Evolutionary conservation across 2,113 vertebrate genomes (phyloP).

Genomic region (Apaloderma vittatum): DNA sequence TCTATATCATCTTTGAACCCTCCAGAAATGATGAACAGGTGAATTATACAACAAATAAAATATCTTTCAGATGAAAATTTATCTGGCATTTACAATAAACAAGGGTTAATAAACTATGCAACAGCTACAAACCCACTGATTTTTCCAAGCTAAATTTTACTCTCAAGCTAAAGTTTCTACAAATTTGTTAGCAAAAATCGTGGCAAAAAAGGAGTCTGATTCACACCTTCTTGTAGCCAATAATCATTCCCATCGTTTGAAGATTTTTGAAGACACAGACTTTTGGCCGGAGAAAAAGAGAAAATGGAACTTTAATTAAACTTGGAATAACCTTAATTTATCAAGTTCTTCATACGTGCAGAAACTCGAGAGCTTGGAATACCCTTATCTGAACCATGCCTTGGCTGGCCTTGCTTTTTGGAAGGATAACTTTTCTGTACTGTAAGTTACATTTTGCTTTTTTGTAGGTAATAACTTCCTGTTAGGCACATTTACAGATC

Average conservation of each 20-base stretch:
- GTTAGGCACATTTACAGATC: neutral
- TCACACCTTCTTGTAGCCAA: neutral
- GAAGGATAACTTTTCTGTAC: neutral
- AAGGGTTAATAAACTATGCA: neutral
- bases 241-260: neutral
- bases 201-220: neutral
- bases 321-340: neutral
- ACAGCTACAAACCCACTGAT: neutral
- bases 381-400: neutral
- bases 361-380: neutral
- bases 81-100: neutral
- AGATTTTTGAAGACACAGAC: neutral
- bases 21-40: neutral
- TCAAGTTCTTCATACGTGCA: fast-evolving
- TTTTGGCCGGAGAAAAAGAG: neutral
- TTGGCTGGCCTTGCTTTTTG: neutral
- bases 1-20: neutral
- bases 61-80: neutral
- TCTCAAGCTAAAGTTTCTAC: neutral
- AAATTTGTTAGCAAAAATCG: neutral
- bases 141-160: neutral
- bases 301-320: neutral
- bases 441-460: neutral
- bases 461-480: neutral
- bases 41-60: neutral